Conservation (phyloP, 35 echinoderm and acorn worm genomes). For the Hemicentrotus pulcherrimus region DNA sequence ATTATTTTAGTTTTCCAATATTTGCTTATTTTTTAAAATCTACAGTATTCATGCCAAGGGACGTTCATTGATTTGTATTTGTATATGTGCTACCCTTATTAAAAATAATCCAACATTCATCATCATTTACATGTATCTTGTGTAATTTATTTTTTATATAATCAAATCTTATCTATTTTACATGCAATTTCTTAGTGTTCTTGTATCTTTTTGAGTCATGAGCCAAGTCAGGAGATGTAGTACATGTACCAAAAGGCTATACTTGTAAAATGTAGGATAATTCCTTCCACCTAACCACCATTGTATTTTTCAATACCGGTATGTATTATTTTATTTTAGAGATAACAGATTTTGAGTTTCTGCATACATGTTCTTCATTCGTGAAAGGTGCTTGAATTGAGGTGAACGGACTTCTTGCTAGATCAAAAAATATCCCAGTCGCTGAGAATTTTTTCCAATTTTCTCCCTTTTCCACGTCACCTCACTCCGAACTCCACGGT, state of each 20-base stretch:
- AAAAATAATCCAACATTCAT: no score
- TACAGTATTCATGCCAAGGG: background rate
- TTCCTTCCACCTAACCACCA: background rate
- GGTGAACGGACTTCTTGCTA: background rate
- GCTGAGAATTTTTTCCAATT: background rate
- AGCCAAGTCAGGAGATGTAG: background rate
- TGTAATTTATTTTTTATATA: background rate
- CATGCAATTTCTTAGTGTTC: background rate
- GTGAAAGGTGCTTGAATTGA: background rate
- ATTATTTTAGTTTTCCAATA: background rate
- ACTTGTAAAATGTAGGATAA: background rate
- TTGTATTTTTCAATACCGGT: no score
- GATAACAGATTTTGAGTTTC: background rate
- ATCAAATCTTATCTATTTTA: background rate
- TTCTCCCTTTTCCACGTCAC: background rate
- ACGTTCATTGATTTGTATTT: background rate
- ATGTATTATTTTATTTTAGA: background rate
- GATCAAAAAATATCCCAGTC: background rate
- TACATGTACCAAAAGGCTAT: background rate
- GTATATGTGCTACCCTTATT: background rate
- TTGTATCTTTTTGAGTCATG: background rate
- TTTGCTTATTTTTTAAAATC: background rate
- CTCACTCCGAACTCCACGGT: background rate
- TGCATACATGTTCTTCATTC: background rate
- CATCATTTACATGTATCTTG: background rate